phyloP scores from a whole-genome alignment of 2,888 invertebrate species.

The Aromia moschata region DNA sequence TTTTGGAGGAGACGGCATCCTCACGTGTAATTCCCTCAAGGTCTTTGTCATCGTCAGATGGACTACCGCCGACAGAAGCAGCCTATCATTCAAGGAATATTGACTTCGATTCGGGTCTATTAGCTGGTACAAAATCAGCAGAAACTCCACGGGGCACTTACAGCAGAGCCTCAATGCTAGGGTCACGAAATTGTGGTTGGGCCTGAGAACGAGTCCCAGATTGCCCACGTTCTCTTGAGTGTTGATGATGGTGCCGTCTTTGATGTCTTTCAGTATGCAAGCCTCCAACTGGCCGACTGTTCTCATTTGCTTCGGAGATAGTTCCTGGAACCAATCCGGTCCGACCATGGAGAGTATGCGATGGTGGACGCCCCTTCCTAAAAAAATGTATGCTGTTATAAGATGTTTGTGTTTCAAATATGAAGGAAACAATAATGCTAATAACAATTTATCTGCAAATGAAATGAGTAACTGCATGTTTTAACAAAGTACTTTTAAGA shows the following conservation, averaged over 20 bases:
- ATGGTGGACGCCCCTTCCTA: conserved; percentile 7
- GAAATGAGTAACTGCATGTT: no score
- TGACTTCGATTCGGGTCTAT: conserved; percentile 52
- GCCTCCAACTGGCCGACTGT: conserved; percentile 48
- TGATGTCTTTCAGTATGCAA: conserved; percentile 45
- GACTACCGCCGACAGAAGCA: conserved; percentile 58
- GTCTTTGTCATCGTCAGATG: conserved; percentile 58
- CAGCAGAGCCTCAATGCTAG: conserved; percentile 54
- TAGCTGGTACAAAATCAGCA: conserved; percentile 57
- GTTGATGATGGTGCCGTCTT: conserved; percentile 43
- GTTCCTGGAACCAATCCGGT: conserved; percentile 60
- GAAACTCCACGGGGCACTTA: conserved; percentile 57
- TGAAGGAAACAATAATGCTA: no score
- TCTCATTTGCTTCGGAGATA: conserved; percentile 54
- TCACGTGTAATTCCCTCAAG: conserved; percentile 58
- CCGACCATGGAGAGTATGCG: conserved; percentile 42
- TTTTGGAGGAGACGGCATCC: conserved; percentile 60
- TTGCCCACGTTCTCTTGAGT: conserved; percentile 51
- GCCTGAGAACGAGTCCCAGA: conserved; percentile 54
- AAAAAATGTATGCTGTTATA: no score
- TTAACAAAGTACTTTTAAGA: no score
- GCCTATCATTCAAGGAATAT: conserved; percentile 59
- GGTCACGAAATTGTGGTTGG: conserved; percentile 46
- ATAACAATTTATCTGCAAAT: no score
- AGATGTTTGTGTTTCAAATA: no score